Conservation (phyloP, 2,113 vertebrate genomes). For the Nyctereutes procyonoides region DNA sequence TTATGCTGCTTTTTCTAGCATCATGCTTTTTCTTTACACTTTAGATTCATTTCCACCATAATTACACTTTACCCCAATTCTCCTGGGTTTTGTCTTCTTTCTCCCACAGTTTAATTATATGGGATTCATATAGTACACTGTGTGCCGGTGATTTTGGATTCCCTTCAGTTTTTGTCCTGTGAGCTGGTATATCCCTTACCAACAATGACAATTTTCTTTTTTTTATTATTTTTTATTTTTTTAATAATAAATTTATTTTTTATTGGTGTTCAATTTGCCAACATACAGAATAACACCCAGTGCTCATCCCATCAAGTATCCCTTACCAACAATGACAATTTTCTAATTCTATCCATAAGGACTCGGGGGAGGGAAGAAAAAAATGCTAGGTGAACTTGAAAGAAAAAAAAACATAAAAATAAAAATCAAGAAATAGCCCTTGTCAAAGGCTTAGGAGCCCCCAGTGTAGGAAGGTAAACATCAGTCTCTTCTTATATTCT, state of each 20-base stretch:
- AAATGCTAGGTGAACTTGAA: not conserved
- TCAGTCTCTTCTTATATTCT: not conserved
- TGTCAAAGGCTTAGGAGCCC: not conserved
- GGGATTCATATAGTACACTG: not conserved
- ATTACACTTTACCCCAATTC: not conserved
- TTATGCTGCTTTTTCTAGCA: not conserved
- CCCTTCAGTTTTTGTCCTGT: not conserved
- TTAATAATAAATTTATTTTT: no score
- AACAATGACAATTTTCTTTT: not conserved
- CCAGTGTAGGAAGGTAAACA: not conserved
- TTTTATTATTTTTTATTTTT: no score
- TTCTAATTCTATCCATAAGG: not conserved
- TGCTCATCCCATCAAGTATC: no score
- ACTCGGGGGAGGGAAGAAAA: fast-evolving
- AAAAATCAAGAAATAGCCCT: not conserved
- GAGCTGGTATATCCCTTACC: not conserved
- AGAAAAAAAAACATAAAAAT: not conserved
- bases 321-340: not conserved
- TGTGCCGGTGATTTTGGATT: not conserved
- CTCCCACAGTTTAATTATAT: not conserved
- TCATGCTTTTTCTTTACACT: not conserved
- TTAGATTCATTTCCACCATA: not conserved
- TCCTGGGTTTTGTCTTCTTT: not conserved
- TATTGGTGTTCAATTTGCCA: no score
- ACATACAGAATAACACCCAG: no score